phyloP scores from a whole-genome alignment of 2,888 invertebrate genomes.

The Drosophila meridionalis region DNA sequence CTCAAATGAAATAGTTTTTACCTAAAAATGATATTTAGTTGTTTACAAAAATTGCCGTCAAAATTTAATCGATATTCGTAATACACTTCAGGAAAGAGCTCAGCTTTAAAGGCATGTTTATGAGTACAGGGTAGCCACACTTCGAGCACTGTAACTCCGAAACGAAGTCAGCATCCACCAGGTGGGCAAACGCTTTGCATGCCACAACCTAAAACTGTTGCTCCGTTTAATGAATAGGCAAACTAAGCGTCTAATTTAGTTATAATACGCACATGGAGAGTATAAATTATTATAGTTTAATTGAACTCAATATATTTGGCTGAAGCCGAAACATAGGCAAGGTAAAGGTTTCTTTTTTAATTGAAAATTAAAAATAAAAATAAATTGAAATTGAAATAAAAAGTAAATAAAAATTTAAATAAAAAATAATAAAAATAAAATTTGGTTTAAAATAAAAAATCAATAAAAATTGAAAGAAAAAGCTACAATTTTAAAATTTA shows the following conservation, averaged over 20 bases:
- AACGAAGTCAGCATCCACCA: constrained; percentile 34
- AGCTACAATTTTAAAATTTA: not conserved
- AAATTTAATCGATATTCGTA: too few relatives aligned
- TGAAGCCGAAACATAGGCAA: not conserved
- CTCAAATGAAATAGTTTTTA: too few relatives aligned
- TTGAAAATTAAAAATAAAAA: not conserved
- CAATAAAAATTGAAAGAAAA: not conserved
- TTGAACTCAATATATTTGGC: not conserved
- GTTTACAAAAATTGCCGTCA: too few relatives aligned
- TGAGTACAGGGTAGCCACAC: not conserved
- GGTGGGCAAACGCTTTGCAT: constrained; percentile 21
- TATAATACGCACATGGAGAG: not conserved
- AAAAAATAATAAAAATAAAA: not conserved
- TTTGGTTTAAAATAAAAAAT: not conserved
- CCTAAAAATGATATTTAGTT: too few relatives aligned
- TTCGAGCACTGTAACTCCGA: not conserved
- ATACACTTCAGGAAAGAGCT: too few relatives aligned
- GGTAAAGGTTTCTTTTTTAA: not conserved
- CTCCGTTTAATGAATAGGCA: constrained; percentile 7
- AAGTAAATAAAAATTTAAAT: not conserved
- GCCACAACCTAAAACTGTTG: constrained; percentile 28
- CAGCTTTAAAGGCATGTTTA: not conserved
- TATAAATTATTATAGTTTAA: not conserved
- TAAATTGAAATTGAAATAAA: not conserved
- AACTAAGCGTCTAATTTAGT: not conserved